Evolutionary conservation across 2,113 vertebrate genomes (phyloP).

Genomic region (Antechinus stuartii): DNA sequence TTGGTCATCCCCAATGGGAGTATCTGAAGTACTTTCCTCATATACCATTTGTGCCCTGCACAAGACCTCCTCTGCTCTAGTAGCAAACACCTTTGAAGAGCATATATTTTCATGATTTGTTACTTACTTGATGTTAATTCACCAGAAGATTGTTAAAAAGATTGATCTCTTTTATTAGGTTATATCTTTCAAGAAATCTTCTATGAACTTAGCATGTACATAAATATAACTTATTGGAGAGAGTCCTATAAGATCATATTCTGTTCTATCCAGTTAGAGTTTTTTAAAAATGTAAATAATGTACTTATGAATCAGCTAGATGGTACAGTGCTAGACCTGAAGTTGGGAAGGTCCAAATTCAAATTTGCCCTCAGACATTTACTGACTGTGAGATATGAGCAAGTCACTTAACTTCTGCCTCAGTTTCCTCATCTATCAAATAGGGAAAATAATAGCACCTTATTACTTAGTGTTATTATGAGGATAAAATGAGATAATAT

Average conservation of each 20-base stretch:
- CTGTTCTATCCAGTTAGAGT: background rate
- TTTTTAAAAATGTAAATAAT: background rate
- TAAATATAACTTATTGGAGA: background rate
- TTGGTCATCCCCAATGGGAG: background rate
- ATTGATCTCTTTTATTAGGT: background rate
- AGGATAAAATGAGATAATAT: background rate
- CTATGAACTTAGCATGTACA: background rate
- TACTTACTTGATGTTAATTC: background rate
- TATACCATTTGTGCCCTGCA: background rate
- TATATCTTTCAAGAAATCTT: background rate
- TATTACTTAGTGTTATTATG: background rate
- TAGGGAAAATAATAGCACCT: background rate
- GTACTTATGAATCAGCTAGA: background rate
- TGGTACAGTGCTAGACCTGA: background rate
- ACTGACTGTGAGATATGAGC: background rate
- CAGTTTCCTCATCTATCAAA: background rate
- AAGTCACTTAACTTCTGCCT: background rate
- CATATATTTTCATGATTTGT: background rate
- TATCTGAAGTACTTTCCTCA: background rate
- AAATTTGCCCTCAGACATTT: background rate
- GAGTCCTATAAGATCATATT: background rate
- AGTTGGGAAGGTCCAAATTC: background rate
- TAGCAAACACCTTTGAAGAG: background rate
- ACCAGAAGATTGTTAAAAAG: background rate
- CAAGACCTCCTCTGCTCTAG: background rate